Base-by-base conservation (phyloP, 2,888 invertebrate genomes). In the Hesperia comma region DNA sequence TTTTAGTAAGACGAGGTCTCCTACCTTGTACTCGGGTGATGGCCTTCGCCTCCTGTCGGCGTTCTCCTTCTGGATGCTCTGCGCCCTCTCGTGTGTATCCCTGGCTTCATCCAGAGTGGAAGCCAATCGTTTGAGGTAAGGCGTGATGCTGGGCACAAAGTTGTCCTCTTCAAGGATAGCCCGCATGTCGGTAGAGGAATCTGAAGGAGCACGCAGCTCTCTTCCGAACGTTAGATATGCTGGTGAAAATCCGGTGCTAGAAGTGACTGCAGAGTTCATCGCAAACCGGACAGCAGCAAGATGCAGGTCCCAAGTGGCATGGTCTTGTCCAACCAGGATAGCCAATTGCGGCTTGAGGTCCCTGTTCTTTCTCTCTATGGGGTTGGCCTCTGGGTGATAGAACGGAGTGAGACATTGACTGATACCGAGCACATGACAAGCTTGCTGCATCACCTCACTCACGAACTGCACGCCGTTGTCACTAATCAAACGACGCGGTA, bases 391-490 rank as follows among this genome's bases (percentile, higher is more conserved):
- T 0, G 71, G 72, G 12, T 74, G 72, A n/a, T 73, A 75, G 8
- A 57, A 26, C 2, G 72, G 61, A 6, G 71, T 69, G 8, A 73
- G 57, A 10, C 61, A 32, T 12, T 74, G 74, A 0, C 33, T 53
- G 8, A 74, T 69, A 0, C 68, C 67, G 15, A 74, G 32, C 2
- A 37, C 41, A 43, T 67, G 66, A 41, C 70, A 70, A 0, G 33
- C 49, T 54, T 72, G 72, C 40, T 74, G 72, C 74, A 72, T 72
- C 0, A 71, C 61, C 6, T 64, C 71, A 78, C 68, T 70, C 2
- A 72, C 41, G 15, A 72, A 74, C 21, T 37, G 73, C 46, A 10
- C 80, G 0, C 14, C 85, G 63, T 85, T 86, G 66, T 87, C 83
- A 17, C 75, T 76, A 0, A 81, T 75, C 0, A 86, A 58, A 37